phyloP scores from a whole-genome alignment of 1,140 invertebrate genomes.

The Drosophila arawakana region DNA sequence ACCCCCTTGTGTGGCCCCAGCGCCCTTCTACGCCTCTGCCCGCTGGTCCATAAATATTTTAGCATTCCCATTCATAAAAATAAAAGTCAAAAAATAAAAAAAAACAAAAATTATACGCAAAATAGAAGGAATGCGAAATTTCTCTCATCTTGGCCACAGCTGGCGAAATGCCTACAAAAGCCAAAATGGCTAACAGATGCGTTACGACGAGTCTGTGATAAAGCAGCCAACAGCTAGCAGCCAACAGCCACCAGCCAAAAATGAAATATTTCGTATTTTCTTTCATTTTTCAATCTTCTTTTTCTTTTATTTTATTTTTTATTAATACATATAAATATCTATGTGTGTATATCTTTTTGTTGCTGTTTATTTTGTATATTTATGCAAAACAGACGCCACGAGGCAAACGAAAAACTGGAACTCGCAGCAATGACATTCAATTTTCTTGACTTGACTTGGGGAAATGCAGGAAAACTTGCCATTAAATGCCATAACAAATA shows the following conservation, averaged over 20 bases:
- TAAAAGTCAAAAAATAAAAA: conserved; percentile 44
- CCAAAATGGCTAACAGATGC: conserved; percentile 67
- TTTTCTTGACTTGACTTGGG: conserved; percentile 31
- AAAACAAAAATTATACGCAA: conserved; percentile 36
- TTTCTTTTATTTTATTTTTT: not conserved
- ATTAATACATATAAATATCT: conserved; percentile 4
- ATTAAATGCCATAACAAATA: conserved; percentile 53
- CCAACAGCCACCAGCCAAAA: conserved; percentile 47
- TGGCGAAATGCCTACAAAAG: conserved; percentile 39
- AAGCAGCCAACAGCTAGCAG: conserved; percentile 23
- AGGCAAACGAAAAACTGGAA: conserved; percentile 19
- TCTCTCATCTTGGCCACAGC: conserved; percentile 47
- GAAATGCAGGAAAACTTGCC: conserved; percentile 10
- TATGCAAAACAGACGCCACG: conserved; percentile 50
- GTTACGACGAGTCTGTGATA: conserved; percentile 26
- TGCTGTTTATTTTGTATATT: conserved; percentile 14
- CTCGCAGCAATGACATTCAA: conserved; percentile 28
- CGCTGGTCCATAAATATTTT: conserved; percentile 70
- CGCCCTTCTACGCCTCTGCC: not conserved
- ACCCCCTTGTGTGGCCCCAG: not conserved
- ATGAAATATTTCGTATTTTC: conserved; percentile 65
- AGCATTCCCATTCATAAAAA: conserved; percentile 71
- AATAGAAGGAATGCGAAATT: conserved; percentile 44
- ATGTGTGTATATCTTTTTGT: conserved; percentile 12
- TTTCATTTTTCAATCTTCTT: conserved; percentile 1